phyloP scores from a whole-genome alignment of 2,113 vertebrate genomes.

The Mesitornis unicolor region DNA sequence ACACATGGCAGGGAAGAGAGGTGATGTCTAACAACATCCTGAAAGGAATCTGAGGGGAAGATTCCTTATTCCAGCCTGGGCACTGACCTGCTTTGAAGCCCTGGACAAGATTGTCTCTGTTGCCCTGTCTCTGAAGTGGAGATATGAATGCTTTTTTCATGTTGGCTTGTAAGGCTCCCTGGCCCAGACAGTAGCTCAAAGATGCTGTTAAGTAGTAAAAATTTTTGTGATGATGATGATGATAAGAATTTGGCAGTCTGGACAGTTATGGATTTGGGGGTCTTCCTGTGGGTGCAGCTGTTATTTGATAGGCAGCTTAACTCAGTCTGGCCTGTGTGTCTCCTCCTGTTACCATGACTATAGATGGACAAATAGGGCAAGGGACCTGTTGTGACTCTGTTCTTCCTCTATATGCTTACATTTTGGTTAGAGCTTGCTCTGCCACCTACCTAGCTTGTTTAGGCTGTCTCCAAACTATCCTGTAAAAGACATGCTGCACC shows the following conservation, averaged over 20 bases:
- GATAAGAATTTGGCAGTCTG: neutral
- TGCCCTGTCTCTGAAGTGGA: neutral
- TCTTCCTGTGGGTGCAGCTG: neutral
- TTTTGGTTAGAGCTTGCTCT: neutral
- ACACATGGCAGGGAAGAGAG: neutral
- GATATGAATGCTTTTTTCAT: neutral
- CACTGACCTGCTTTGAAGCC: neutral
- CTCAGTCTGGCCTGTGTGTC: neutral
- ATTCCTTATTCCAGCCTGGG: neutral
- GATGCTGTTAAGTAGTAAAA: neutral
- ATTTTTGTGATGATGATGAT: neutral
- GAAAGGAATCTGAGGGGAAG: neutral
- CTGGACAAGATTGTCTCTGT: neutral
- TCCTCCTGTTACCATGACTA: neutral
- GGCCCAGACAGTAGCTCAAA: neutral
- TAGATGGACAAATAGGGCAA: neutral
- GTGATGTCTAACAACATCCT: neutral
- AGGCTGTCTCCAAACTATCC: neutral
- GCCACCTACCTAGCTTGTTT: accelerated
- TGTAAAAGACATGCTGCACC: neutral
- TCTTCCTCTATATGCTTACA: neutral
- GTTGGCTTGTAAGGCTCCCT: neutral
- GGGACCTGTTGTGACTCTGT: neutral
- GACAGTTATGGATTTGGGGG: neutral
- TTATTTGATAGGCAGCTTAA: neutral